phyloP scores from a whole-genome alignment of 2,888 invertebrate species.

The Netelia virgata region DNA sequence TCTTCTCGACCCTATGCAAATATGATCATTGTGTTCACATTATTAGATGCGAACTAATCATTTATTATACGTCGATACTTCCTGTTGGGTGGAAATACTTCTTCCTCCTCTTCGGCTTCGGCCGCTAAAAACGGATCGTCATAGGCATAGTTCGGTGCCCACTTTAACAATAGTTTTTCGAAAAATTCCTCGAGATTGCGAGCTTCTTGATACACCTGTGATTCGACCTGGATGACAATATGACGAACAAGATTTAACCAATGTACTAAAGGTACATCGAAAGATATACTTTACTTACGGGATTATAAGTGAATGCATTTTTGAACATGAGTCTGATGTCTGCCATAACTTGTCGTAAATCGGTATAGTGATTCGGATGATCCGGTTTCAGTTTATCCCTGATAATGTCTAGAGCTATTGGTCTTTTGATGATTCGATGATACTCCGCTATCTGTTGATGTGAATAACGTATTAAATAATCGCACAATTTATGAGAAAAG shows the following conservation, averaged over 20 bases:
- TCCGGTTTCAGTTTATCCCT: conserved; percentile 92
- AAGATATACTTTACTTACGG: conserved; percentile 87
- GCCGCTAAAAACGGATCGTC: conserved; percentile 85
- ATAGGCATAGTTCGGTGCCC: conserved; percentile 91
- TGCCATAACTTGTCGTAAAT: conserved; percentile 90
- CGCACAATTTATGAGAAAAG: conserved; percentile 75
- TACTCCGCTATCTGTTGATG: conserved; percentile 88
- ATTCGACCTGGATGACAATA: conserved; percentile 87
- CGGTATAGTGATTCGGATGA: conserved; percentile 90
- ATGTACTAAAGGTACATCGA: background rate
- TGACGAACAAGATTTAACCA: background rate
- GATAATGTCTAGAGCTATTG: conserved; percentile 95
- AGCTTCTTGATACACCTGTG: conserved; percentile 92
- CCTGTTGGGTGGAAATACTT: conserved; percentile 85
- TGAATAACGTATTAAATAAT: conserved; percentile 70
- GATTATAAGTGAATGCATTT: conserved; percentile 94
- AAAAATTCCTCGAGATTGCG: conserved; percentile 94
- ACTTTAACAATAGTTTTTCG: conserved; percentile 92
- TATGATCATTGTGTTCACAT: background rate
- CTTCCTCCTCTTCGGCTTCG: conserved; percentile 85
- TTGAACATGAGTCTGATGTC: conserved; percentile 95
- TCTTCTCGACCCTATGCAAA: background rate
- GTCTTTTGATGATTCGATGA: conserved; percentile 90
- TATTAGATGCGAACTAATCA: conserved; percentile 78
- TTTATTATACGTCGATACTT: conserved; percentile 86